Conservation (phyloP, 2,113 vertebrate species). For the Zapornia atra region DNA sequence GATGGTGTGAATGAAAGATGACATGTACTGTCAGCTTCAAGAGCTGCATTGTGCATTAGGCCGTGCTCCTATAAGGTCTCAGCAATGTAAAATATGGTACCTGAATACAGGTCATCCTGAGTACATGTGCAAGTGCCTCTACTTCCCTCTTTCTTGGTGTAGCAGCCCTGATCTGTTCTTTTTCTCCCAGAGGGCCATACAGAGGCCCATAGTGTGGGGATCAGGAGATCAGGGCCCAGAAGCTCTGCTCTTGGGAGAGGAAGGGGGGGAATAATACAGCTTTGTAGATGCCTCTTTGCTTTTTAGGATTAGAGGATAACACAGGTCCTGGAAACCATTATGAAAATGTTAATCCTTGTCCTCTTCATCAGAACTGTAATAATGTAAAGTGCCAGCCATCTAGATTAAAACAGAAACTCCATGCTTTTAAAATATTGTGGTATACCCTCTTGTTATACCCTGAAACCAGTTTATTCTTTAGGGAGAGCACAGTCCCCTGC, state of each 20-base stretch:
- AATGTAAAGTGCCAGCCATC: background rate
- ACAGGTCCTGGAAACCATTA: background rate
- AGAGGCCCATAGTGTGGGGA: background rate
- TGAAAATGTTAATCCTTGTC: background rate
- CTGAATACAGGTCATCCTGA: background rate
- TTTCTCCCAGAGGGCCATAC: background rate
- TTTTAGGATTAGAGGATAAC: background rate
- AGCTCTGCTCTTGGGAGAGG: background rate
- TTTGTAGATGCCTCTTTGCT: background rate
- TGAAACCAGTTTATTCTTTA: background rate
- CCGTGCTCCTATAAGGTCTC: background rate
- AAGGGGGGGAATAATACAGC: background rate
- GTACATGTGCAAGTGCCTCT: accelerated
- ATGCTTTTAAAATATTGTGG: background rate
- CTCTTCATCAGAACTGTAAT: background rate
- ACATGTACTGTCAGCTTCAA: background rate
- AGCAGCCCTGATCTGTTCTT: background rate
- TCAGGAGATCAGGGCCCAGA: background rate
- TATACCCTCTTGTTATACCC: background rate
- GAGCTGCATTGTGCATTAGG: background rate
- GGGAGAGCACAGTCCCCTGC: background rate
- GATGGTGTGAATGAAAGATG: background rate
- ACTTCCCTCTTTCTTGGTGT: background rate
- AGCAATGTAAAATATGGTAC: background rate
- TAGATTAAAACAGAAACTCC: background rate